Conservation (phyloP, 2,113 vertebrate genomes). For the Engystomops pustulosus region DNA sequence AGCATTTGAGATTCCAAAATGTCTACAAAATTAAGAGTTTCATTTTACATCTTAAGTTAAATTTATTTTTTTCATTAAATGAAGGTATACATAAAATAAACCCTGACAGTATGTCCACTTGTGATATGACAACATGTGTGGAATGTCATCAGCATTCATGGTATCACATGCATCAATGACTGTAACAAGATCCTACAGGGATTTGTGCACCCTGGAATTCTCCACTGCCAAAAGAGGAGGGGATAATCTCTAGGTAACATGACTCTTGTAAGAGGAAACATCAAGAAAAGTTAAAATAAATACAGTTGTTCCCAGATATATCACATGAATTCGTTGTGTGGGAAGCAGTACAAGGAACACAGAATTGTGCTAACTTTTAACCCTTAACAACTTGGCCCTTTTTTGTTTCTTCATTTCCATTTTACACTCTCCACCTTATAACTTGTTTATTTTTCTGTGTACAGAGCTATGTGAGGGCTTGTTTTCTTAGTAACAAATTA, state of each 20-base stretch:
- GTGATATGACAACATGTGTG: background rate
- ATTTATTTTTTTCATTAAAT: no score
- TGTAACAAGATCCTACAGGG: conserved; percentile 13
- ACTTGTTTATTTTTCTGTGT: no score
- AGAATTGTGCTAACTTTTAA: background rate
- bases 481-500: no score
- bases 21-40: no score
- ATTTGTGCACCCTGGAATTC: background rate
- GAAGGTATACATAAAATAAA: no score
- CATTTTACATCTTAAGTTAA: no score
- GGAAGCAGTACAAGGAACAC: background rate
- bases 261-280: background rate
- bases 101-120: no score
- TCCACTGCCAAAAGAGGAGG: background rate
- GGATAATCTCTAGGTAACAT: conserved; percentile 13
- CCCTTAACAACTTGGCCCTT: no score
- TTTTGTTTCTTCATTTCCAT: no score
- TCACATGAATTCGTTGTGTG: background rate
- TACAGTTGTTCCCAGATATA: background rate
- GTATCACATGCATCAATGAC: background rate
- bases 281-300: conserved; percentile 7
- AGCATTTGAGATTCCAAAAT: no score
- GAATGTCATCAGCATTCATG: conserved; percentile 1
- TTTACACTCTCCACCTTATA: no score
- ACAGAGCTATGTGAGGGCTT: no score